phyloP scores from a whole-genome alignment of 2,888 invertebrate species.

The Caenorhabditis sinica region DNA sequence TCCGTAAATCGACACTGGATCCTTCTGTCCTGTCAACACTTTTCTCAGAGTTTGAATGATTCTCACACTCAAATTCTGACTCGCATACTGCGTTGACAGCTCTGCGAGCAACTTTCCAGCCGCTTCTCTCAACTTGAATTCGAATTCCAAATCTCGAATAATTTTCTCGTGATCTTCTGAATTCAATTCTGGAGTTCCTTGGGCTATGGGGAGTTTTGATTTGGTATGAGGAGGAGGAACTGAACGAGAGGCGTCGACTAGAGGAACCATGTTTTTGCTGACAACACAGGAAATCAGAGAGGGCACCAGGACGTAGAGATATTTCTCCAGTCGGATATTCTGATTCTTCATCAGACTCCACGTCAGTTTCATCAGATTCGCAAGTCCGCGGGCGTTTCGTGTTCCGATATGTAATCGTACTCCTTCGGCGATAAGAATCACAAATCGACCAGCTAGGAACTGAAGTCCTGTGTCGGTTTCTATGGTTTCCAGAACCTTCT shows the following conservation, averaged over 20 bases:
- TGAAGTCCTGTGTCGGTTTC: slow-evolving; percentile 61
- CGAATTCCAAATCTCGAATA: slow-evolving; percentile 54
- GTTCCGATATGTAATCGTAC: slow-evolving; percentile 59
- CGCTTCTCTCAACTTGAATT: slow-evolving; percentile 46
- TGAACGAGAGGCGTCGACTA: slow-evolving; percentile 22
- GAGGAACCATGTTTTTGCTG: slow-evolving; percentile 50
- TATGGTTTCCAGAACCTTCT: slow-evolving; percentile 48
- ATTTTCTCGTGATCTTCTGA: slow-evolving; percentile 56
- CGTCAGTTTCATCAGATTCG: slow-evolving; percentile 62
- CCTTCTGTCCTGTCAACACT: slow-evolving; percentile 37
- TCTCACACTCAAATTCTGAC: slow-evolving; percentile 41
- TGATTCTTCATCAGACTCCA: slow-evolving; percentile 64
- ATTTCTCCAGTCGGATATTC: slow-evolving; percentile 54
- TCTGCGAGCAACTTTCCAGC: slow-evolving; percentile 40
- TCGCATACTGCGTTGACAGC: slow-evolving; percentile 36
- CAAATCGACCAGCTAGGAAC: slow-evolving; percentile 59
- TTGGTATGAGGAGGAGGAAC: neutral
- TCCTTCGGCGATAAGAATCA: slow-evolving; percentile 63
- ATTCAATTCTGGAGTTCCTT: slow-evolving; percentile 29
- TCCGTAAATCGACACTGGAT: slow-evolving; percentile 53
- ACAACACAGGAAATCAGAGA: slow-evolving; percentile 59
- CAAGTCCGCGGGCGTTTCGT: slow-evolving; percentile 40
- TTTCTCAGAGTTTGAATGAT: slow-evolving; percentile 45
- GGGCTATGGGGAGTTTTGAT: slow-evolving; percentile 12
- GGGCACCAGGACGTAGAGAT: slow-evolving; percentile 60